Conservation (phyloP, 2,888 invertebrate genomes). For the Cancer borealis region DNA sequence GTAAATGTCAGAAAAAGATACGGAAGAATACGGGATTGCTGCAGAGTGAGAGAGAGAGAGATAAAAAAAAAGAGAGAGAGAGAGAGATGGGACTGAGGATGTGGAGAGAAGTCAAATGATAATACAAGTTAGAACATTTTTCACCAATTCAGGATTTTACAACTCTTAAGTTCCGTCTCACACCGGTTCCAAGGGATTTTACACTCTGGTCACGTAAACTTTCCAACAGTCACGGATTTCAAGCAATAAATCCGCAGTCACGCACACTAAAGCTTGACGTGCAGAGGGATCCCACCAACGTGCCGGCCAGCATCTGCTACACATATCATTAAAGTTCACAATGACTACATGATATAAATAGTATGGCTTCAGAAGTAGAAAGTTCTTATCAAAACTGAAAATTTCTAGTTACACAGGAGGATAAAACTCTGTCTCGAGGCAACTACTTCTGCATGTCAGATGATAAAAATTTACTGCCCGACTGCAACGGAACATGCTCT, state of each 20-base stretch:
- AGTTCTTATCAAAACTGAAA: too few relatives aligned
- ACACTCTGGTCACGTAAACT: background rate
- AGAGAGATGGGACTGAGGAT: background rate
- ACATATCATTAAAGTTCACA: too few relatives aligned
- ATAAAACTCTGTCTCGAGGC: too few relatives aligned
- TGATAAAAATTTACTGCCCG: background rate
- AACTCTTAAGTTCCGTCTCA: background rate
- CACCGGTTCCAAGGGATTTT: background rate
- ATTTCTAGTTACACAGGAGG: too few relatives aligned
- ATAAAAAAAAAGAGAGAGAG: background rate
- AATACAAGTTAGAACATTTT: background rate
- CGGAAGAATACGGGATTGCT: too few relatives aligned
- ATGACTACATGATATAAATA: too few relatives aligned
- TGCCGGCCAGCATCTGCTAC: background rate
- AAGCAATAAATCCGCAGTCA: background rate
- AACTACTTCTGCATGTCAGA: too few relatives aligned
- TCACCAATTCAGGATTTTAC: background rate
- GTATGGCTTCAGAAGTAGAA: too few relatives aligned
- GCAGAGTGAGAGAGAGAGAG: background rate
- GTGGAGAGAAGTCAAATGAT: background rate
- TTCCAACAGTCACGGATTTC: background rate
- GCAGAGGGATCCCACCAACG: background rate
- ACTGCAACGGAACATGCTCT: background rate
- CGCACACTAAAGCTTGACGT: background rate
- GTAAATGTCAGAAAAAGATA: too few relatives aligned